phyloP scores from a whole-genome alignment of 2,797 vertebrate genomes.

The Erethizon dorsatum region DNA sequence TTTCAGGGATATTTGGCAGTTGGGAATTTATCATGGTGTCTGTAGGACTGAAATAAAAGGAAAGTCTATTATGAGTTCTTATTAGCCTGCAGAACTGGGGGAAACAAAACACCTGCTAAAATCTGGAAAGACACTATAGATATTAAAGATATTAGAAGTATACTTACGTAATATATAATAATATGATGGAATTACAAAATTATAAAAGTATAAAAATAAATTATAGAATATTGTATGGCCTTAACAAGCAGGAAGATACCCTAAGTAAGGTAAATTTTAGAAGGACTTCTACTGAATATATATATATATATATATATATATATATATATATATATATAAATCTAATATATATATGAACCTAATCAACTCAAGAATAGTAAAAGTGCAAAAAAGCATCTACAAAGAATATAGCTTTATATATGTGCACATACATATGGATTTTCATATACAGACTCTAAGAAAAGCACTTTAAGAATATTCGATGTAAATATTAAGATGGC shows the following conservation, averaged over 20 bases:
- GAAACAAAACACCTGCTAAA: neutral
- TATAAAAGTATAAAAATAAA: neutral
- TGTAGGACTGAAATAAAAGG: neutral
- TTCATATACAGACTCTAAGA: neutral
- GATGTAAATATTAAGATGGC: neutral
- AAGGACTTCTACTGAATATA: neutral
- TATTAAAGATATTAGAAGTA: neutral
- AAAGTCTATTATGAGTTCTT: neutral
- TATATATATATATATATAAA: neutral
- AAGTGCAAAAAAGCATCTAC: neutral
- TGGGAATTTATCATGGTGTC: neutral
- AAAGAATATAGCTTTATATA: neutral
- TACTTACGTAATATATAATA: neutral
- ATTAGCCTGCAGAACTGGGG: neutral
- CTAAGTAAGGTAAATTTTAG: neutral
- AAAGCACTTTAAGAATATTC: neutral
- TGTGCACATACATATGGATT: neutral
- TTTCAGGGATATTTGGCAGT: neutral
- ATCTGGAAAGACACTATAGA: neutral
- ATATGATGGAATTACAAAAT: neutral
- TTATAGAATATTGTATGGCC: neutral
- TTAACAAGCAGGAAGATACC: neutral
- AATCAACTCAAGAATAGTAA: neutral
- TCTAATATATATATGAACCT: neutral
- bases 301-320: neutral